phyloP scores from a whole-genome alignment of 2,888 invertebrate genomes.

The Cryptus armator region DNA sequence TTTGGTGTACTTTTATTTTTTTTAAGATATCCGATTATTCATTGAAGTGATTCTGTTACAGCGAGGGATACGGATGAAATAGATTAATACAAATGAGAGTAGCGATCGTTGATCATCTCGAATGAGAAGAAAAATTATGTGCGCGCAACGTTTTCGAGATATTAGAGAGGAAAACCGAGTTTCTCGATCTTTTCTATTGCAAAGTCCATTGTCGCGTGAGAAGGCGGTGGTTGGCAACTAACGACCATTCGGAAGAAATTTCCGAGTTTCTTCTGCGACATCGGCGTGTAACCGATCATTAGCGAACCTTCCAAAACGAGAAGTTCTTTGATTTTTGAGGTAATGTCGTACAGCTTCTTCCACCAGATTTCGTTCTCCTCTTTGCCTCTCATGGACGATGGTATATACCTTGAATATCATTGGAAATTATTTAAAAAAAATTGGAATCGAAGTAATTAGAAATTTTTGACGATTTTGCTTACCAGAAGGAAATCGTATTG shows the following conservation, averaged over 20 bases:
- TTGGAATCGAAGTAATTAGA: too few relatives aligned
- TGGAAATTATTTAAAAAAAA: background rate
- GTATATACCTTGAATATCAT: slow-evolving; percentile 86
- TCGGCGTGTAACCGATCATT: slow-evolving; percentile 92
- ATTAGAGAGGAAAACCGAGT: slow-evolving; percentile 85
- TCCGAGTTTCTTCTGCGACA: slow-evolving; percentile 87
- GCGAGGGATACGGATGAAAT: too few relatives aligned
- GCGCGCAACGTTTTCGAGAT: background rate
- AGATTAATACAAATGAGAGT: background rate
- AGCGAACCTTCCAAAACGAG: slow-evolving; percentile 89
- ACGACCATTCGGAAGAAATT: slow-evolving; percentile 93
- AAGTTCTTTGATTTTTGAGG: slow-evolving; percentile 90
- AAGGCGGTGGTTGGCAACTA: slow-evolving; percentile 89
- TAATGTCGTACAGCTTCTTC: slow-evolving; percentile 86
- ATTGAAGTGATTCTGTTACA: background rate
- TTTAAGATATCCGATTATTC: background rate
- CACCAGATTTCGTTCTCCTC: slow-evolving; percentile 86
- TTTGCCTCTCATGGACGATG: slow-evolving; percentile 85
- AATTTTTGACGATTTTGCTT: slow-evolving; percentile 84
- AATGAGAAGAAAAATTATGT: background rate
- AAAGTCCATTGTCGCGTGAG: slow-evolving; percentile 87
- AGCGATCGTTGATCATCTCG: background rate
- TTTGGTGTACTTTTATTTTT: slow-evolving; percentile 4
- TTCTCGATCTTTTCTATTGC: slow-evolving; percentile 89
- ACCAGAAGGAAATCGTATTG: slow-evolving; percentile 97